Percentiles rank a stretch among this genome's conserved stretches.
Conservation (phyloP, 2,888 invertebrate genomes). For the Torymus texanus region DNA sequence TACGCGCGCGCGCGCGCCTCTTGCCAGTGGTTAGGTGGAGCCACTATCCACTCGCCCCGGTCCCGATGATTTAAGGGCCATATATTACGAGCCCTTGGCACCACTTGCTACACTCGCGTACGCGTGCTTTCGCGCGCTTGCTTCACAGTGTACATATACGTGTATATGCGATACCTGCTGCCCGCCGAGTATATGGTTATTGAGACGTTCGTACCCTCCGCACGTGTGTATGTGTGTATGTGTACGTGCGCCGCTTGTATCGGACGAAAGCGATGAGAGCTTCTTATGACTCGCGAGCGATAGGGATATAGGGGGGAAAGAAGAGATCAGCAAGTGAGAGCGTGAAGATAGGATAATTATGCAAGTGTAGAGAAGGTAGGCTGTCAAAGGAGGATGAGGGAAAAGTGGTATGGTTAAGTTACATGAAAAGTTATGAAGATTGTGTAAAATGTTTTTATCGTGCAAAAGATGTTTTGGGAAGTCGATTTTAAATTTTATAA, state of each 20-base stretch:
- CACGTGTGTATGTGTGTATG: background rate
- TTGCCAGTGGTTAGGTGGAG: slow-evolving; percentile 67
- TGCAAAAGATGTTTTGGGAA: no score
- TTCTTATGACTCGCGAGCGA: slow-evolving; percentile 5
- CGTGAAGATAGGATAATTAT: background rate
- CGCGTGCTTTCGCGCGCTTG: slow-evolving; percentile 16
- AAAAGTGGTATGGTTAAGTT: no score
- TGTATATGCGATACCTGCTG: slow-evolving; percentile 55
- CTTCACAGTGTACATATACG: background rate
- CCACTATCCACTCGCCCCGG: slow-evolving; percentile 66
- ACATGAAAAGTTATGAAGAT: no score
- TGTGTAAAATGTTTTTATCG: no score
- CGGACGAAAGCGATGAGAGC: slow-evolving; percentile 25
- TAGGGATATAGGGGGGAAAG: background rate
- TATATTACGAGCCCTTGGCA: slow-evolving; percentile 73
- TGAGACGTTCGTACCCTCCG: slow-evolving; percentile 60
- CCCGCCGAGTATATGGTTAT: slow-evolving; percentile 64
- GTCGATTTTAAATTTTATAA: no score
- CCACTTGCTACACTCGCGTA: slow-evolving; percentile 61
- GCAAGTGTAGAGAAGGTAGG: no score
- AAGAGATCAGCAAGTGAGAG: background rate
- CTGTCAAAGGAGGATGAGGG: no score
- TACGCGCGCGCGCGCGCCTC: slow-evolving; percentile 59
- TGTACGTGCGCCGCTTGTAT: background rate
- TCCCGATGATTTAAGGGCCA: slow-evolving; percentile 74